phyloP scores from a whole-genome alignment of 1,140 invertebrate species.

The Parasteatoda tepidariorum region DNA sequence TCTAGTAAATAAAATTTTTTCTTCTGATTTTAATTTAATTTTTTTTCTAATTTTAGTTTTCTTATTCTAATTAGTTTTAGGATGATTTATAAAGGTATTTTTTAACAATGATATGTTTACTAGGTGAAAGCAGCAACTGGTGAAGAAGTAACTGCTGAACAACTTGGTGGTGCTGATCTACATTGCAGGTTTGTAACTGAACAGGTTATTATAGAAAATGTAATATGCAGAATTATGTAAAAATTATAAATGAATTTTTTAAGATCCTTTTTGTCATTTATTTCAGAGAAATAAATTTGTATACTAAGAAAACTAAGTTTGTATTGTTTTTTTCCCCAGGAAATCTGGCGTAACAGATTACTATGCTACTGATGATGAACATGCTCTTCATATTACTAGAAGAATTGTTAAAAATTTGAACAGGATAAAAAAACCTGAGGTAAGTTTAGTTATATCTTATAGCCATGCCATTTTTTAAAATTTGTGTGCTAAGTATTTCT shows the following conservation, averaged over 20 bases:
- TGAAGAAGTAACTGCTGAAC: conserved; percentile 91
- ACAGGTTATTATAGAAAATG: neutral
- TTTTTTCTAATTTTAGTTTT: no score
- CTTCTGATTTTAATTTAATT: no score
- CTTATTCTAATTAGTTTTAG: no score
- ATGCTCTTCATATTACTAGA: conserved; percentile 87
- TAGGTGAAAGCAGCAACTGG: conserved; percentile 93
- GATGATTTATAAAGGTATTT: no score
- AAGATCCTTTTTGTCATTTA: neutral
- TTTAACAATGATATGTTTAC: neutral
- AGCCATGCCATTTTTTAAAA: no score
- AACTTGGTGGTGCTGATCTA: conserved; percentile 96
- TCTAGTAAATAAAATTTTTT: no score
- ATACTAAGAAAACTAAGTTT: no score
- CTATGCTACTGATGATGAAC: conserved; percentile 91
- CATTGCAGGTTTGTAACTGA: conserved; percentile 80
- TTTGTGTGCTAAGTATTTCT: no score
- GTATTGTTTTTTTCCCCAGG: conserved; percentile 69
- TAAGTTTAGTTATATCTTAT: neutral
- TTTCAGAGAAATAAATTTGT: neutral
- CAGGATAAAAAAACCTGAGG: conserved; percentile 18
- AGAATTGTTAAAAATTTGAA: conserved; percentile 73
- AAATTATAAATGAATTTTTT: neutral
- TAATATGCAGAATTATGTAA: neutral
- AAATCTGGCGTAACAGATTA: conserved; percentile 96